Evolutionary conservation across 2,113 vertebrate genomes (phyloP).

Genomic region (Mobula hypostoma): DNA sequence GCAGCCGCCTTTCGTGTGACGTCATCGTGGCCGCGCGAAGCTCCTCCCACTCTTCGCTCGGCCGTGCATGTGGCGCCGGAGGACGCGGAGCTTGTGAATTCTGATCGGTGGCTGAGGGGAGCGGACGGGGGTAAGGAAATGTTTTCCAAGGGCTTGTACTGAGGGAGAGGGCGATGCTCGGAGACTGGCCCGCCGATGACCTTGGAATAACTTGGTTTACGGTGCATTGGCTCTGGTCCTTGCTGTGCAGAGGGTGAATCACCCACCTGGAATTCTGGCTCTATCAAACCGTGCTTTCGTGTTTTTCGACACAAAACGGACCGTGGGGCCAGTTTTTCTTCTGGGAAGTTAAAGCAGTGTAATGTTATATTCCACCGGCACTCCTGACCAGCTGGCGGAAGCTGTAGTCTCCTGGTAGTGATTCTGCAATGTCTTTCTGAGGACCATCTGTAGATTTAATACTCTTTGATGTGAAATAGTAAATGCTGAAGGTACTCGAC

Average conservation of each 20-base stretch:
- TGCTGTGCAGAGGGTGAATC: not conserved
- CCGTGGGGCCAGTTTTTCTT: not conserved
- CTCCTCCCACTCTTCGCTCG: too few relatives aligned
- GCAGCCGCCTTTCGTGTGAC: not conserved
- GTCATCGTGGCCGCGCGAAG: not conserved
- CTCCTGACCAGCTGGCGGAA: not conserved
- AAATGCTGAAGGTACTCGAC: too few relatives aligned
- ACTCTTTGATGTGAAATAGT: too few relatives aligned
- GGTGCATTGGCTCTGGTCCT: not conserved
- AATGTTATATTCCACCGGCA: too few relatives aligned
- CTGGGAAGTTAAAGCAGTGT: not conserved
- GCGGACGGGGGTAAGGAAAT: not conserved
- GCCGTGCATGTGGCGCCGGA: not conserved
- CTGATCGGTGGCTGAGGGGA: not conserved
- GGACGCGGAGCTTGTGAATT: not conserved
- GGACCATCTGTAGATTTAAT: not conserved
- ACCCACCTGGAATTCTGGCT: not conserved
- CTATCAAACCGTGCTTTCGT: not conserved
- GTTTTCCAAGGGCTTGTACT: not conserved
- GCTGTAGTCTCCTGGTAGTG: not conserved
- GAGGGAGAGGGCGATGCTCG: too few relatives aligned
- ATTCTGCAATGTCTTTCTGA: too few relatives aligned
- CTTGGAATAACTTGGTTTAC: not conserved
- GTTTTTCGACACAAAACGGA: not conserved
- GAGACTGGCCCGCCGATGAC: not conserved